Percentiles rank a stretch among this genome's conserved stretches.
These are phyloP conservation scores for Eupithecia abbreviata DNA, from an alignment of 2,888 invertebrate species.

Conservation along the genomic window DNA sequence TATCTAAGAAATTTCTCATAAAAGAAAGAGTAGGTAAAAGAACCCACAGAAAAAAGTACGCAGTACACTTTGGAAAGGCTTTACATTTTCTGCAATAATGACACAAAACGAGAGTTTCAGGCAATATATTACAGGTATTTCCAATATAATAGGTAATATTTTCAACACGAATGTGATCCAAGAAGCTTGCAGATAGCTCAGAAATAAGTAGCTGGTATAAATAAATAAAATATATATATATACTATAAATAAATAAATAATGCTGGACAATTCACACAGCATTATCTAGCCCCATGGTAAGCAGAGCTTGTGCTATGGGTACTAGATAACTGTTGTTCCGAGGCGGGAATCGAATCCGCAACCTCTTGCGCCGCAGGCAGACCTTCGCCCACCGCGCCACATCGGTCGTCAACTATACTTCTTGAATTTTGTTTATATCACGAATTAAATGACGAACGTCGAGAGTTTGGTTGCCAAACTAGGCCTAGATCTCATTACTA, in stretches of 20 bases:
- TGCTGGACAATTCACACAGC: no score
- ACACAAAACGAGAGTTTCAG: conserved; percentile 36
- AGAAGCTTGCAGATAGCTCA: conserved; percentile 20
- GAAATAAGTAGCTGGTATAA: neutral
- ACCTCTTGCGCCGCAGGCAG: no score
- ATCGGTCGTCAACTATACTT: no score
- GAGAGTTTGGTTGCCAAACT: no score
- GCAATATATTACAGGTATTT: conserved; percentile 42
- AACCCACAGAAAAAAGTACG: neutral
- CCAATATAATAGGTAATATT: conserved; percentile 40
- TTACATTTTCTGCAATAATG: conserved; percentile 25
- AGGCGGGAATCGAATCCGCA: no score
- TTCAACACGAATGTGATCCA: conserved; percentile 31
- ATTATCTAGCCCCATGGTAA: no score
- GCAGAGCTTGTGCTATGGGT: no score
- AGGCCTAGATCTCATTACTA: no score
- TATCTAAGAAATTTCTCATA: neutral
- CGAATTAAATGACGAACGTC: neutral
- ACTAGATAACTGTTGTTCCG: no score
- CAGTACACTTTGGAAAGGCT: neutral
- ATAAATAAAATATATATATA: no score
- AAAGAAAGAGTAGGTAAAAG: neutral
- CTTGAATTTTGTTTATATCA: neutral
- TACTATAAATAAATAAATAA: no score
- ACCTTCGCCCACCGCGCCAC: no score